Conservation (phyloP, 2,888 invertebrate species). For the Neocrepidodera transversa region DNA sequence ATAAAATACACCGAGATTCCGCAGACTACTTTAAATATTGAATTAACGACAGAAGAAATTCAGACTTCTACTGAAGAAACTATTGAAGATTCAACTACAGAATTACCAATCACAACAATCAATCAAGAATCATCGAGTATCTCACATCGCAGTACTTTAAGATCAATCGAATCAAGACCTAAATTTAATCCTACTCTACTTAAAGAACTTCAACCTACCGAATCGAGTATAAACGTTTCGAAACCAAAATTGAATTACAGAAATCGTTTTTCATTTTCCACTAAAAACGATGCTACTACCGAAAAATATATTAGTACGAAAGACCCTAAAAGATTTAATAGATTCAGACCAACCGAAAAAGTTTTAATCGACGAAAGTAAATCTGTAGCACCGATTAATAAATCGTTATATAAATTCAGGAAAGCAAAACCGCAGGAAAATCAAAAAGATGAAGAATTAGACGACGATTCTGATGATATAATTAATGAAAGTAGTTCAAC, state of each 20-base stretch:
- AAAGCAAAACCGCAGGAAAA: conserved; percentile 22
- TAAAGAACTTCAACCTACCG: conserved; percentile 30
- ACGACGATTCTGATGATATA: conserved; percentile 11
- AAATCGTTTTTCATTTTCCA: conserved; percentile 35
- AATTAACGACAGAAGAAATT: conserved; percentile 6
- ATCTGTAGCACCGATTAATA: conserved; percentile 31
- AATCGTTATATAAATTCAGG: conserved; percentile 27
- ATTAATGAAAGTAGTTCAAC: conserved; percentile 25
- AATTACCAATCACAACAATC: conserved; percentile 7
- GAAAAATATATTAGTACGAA: neutral
- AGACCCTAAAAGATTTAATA: conserved; percentile 14
- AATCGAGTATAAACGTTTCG: conserved; percentile 29
- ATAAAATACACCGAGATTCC: neutral
- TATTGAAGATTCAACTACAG: conserved; percentile 21
- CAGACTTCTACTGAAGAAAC: too few species aligned
- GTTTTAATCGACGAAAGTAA: conserved; percentile 19
- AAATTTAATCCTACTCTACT: conserved; percentile 37
- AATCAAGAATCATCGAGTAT: conserved; percentile 17
- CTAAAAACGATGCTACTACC: conserved; percentile 1
- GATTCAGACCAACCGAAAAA: conserved; percentile 12
- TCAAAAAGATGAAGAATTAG: conserved; percentile 1
- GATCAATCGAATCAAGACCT: conserved; percentile 42
- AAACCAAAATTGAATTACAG: conserved; percentile 30
- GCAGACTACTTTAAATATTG: conserved; percentile 3
- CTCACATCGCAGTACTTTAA: conserved; percentile 39